Evolutionary conservation across 2,113 vertebrate species (phyloP).

Genomic region (Rynchops niger): DNA sequence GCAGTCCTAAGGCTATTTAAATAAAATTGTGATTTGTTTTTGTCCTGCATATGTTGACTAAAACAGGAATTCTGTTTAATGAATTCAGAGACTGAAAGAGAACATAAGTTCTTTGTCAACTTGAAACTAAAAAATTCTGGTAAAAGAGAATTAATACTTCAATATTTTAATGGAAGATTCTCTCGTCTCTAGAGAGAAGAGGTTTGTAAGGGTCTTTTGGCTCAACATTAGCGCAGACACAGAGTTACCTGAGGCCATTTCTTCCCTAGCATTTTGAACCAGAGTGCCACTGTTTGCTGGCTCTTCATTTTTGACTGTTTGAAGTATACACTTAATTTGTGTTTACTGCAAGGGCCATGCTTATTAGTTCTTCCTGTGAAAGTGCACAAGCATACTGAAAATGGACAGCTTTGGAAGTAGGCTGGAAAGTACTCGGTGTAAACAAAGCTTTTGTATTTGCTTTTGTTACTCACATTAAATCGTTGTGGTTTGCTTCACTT

Average conservation of each 20-base stretch:
- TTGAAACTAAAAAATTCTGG: not conserved
- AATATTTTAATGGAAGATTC: not conserved
- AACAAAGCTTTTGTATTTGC: not conserved
- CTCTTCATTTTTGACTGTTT: not conserved
- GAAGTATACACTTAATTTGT: not conserved
- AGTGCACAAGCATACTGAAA: not conserved
- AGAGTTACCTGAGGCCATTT: not conserved
- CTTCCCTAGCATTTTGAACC: not conserved
- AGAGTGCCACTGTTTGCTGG: not conserved
- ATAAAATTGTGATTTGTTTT: not conserved
- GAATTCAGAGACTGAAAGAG: not conserved
- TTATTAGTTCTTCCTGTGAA: not conserved
- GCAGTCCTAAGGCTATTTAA: not conserved
- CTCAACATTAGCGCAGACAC: not conserved
- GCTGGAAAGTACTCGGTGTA: not conserved
- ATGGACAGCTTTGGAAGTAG: not conserved
- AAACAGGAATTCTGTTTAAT: not conserved
- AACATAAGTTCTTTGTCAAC: not conserved
- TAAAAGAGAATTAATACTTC: not conserved
- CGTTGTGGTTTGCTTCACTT: not conserved
- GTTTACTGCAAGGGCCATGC: not conserved
- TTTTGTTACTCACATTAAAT: not conserved
- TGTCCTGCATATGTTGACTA: not conserved
- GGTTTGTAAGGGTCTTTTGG: not conserved
- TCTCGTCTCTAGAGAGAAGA: not conserved